These are phyloP conservation scores for Limnephilus rhombicus DNA, from an alignment of 2,888 invertebrate species.

Conservation along the genomic window DNA sequence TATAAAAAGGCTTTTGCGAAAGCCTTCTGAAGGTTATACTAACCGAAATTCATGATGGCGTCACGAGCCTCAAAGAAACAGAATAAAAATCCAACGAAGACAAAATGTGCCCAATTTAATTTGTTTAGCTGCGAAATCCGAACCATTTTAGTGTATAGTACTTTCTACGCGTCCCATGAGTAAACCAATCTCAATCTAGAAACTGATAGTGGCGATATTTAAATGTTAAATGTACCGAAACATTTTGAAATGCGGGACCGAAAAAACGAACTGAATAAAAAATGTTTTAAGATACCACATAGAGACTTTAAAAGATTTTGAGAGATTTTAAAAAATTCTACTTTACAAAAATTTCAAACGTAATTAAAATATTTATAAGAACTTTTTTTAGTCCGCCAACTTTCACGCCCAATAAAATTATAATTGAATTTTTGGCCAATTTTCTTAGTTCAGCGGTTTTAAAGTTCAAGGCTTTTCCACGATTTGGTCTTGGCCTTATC, in stretches of 20 bases:
- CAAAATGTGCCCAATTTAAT: neutral
- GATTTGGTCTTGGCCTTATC: neutral
- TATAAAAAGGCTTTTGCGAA: neutral
- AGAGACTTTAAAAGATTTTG: neutral
- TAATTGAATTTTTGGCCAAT: constrained; percentile 2
- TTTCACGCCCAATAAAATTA: neutral
- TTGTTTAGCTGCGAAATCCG: neutral
- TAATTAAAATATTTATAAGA: neutral
- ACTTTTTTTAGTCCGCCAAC: neutral
- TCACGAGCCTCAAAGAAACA: neutral
- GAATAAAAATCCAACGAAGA: neutral
- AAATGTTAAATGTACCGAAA: neutral
- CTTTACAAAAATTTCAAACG: neutral
- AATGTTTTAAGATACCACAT: neutral
- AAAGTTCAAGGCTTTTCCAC: neutral
- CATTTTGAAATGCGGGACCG: neutral
- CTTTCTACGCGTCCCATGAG: neutral
- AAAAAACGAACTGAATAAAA: neutral
- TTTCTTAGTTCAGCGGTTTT: neutral
- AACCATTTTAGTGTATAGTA: neutral
- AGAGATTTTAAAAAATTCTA: neutral
- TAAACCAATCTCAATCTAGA: constrained; percentile 14
- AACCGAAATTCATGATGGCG: neutral
- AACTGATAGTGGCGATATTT: neutral
- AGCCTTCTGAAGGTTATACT: neutral